A percentile compares a stretch with the other conserved stretches of the same genome.
Conservation (phyloP, 2,888 invertebrate genomes). For the Drosophila fulvimacula region DNA sequence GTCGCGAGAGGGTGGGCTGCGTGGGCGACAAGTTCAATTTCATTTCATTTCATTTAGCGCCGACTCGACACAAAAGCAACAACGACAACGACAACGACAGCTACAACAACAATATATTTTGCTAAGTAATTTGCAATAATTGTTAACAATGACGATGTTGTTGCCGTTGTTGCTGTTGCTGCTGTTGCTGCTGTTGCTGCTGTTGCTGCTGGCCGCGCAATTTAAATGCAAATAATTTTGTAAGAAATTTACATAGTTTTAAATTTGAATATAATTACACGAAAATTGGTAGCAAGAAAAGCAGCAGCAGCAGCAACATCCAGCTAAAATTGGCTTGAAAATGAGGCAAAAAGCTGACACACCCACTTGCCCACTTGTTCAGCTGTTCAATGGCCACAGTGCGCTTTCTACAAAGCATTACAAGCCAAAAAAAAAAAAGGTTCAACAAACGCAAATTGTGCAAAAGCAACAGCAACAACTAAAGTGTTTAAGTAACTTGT, state of each 20-base stretch:
- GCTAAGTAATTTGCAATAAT: constrained; percentile 76
- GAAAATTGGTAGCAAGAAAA: constrained; percentile 65
- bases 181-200: constrained; percentile 26
- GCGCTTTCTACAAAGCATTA: constrained; percentile 75
- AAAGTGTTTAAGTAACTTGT: constrained; percentile 72
- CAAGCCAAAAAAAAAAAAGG: constrained; percentile 58
- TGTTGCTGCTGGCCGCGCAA: constrained; percentile 47
- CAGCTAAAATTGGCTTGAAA: constrained; percentile 55
- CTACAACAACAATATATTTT: constrained; percentile 26
- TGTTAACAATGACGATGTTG: constrained; percentile 60
- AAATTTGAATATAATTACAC: constrained; percentile 80
- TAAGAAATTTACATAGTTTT: constrained; percentile 73
- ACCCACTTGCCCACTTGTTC: constrained; percentile 64
- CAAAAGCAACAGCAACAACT: constrained; percentile 48
- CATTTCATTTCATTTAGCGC: constrained; percentile 57
- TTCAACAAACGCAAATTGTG: constrained; percentile 81
- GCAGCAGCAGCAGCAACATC: constrained; percentile 10
- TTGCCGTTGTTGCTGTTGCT: constrained; percentile 23
- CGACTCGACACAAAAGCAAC: constrained; percentile 30
- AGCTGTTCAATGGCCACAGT: constrained; percentile 44
- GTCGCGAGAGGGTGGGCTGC: constrained; percentile 19
- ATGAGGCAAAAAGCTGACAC: constrained; percentile 56
- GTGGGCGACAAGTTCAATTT: constrained; percentile 76
- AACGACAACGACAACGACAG: constrained; percentile 5
- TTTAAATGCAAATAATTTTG: constrained; percentile 78